Evolutionary conservation across 2,888 invertebrate genomes (phyloP).

Genomic region (Polyommatus icarus): DNA sequence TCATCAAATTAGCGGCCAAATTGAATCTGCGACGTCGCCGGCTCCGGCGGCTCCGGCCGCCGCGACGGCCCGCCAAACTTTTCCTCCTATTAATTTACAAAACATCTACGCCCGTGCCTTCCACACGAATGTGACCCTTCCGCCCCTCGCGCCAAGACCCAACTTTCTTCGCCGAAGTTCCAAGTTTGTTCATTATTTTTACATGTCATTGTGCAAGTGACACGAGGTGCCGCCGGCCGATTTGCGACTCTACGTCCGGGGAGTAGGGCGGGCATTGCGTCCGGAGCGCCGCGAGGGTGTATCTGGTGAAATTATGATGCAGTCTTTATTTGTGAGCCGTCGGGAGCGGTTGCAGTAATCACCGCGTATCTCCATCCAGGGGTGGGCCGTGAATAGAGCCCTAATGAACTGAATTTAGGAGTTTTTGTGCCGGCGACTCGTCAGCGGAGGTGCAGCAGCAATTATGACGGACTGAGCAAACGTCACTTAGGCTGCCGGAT

Average conservation of each 20-base stretch:
- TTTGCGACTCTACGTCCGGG: constrained; percentile 58
- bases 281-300: constrained; percentile 61
- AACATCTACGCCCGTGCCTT: constrained; percentile 62
- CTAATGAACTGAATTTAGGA: constrained; percentile 81
- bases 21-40: constrained; percentile 79
- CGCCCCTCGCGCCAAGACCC: constrained; percentile 52
- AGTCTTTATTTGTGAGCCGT: constrained; percentile 81
- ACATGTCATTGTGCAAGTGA: constrained; percentile 80
- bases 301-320: constrained; percentile 81
- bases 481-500: constrained; percentile 52
- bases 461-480: constrained; percentile 78
- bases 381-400: constrained; percentile 78
- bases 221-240: constrained; percentile 53
- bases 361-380: constrained; percentile 81
- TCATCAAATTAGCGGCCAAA: constrained; percentile 81
- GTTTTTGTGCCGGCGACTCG: constrained; percentile 78
- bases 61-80: constrained; percentile 76
- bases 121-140: constrained; percentile 59
- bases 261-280: constrained; percentile 62
- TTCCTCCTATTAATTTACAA: constrained; percentile 80
- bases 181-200: constrained; percentile 81
- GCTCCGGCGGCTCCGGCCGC: constrained; percentile 58
- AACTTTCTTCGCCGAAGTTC: constrained; percentile 54
- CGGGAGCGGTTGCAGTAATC: constrained; percentile 81
- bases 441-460: constrained; percentile 76